Conservation (phyloP, 1,140 invertebrate genomes). For the Paraescarpia echinospica region DNA sequence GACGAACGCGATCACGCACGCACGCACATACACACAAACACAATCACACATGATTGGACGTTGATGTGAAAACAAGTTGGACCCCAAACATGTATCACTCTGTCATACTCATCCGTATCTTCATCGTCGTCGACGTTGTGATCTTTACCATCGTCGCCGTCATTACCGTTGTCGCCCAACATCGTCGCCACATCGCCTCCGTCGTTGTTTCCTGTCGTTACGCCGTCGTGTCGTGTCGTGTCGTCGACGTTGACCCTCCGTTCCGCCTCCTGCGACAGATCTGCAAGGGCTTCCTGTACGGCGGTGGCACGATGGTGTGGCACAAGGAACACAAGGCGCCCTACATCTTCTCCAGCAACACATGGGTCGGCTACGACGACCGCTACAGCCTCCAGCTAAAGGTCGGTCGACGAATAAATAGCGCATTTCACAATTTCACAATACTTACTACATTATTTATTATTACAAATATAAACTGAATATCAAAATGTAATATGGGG, state of each 20-base stretch:
- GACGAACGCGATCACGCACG: not conserved
- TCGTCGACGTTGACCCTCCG: not conserved
- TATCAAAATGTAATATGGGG: too few species aligned
- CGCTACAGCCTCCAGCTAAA: slow-evolving; percentile 72
- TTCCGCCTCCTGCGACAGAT: slow-evolving; percentile 60
- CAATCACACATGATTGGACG: not conserved
- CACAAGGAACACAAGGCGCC: slow-evolving; percentile 75
- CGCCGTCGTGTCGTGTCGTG: not conserved
- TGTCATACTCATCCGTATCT: not conserved
- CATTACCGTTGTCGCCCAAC: not conserved
- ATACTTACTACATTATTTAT: too few species aligned
- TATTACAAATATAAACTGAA: too few species aligned
- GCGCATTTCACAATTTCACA: too few species aligned
- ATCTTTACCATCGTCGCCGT: not conserved
- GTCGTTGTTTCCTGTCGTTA: not conserved
- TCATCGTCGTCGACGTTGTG: not conserved
- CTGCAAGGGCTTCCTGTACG: slow-evolving; percentile 69
- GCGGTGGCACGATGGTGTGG: slow-evolving; percentile 64
- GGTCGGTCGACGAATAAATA: slow-evolving; percentile 57
- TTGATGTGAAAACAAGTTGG: too few species aligned
- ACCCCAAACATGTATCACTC: not conserved
- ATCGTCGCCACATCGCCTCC: not conserved
- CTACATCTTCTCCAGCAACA: slow-evolving; percentile 75
- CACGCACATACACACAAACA: not conserved
- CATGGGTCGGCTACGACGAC: slow-evolving; percentile 91